Base-by-base conservation (phyloP, 23 tunicate species). In the Diplosoma virens region DNA sequence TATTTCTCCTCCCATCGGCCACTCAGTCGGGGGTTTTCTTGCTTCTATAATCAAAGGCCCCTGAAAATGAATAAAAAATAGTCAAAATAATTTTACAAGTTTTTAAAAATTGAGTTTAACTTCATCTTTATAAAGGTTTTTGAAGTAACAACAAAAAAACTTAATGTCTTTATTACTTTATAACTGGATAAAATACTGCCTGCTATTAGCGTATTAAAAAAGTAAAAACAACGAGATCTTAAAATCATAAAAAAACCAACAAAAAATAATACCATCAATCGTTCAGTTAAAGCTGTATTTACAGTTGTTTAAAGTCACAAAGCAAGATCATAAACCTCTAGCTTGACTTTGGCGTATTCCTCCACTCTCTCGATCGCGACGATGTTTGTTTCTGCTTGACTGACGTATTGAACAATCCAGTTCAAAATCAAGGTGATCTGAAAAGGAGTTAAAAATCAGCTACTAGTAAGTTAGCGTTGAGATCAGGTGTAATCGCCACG, bases 301-400 rank as follows among this genome's bases (percentile, higher is more conserved):
- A 16, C 16, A 46, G 52, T 46, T 46, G 16, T 46, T 46, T 46
- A 46, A 46, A n/a, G n/a, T n/a, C n/a, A n/a, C n/a, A n/a, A n/a
- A n/a, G n/a, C n/a, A n/a, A n/a, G n/a, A n/a, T n/a, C n/a, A n/a
- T n/a, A n/a, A n/a, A 92, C 97, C 97, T 92, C 97, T 76, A 76
- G 89, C 23, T 79, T 83, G 0, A 84, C 80, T 32, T 83, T 73
- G 35, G 95, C 64, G 56, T 94, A 94, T 80, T 94, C 99, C 35
- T 83, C 77, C 0, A 94, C 90, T 33, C 99, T 65, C 50, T 94
- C 99, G 21, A 94, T 87, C 11, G 99, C 95, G 22, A 94, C 99
- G 33, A 87, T 87, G 76, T 94, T 88, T 20, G 90, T 87, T 58
- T 94, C 99, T 4, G 93, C 36, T 37, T 94, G 95, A 50, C 95